Evolutionary conservation across 2,888 invertebrate species (phyloP).

Genomic region (Pycnomerus fuliginosus): DNA sequence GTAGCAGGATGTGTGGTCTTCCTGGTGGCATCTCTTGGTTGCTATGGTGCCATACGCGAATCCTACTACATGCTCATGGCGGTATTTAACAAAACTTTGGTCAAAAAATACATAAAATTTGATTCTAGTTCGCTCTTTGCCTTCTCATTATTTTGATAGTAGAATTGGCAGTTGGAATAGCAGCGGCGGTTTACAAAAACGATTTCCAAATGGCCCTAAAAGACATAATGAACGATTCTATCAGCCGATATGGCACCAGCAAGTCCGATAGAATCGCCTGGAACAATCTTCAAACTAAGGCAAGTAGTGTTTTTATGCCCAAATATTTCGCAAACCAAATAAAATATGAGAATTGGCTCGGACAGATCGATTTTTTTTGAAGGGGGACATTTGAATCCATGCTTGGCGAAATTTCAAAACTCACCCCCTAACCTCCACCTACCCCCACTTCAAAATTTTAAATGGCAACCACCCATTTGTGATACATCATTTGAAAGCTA

Average conservation of each 20-base stretch:
- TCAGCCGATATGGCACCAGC: conserved; percentile 59
- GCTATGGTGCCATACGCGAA: conserved; percentile 88
- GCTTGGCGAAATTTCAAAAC: too few relatives aligned
- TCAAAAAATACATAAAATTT: not conserved
- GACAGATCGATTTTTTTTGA: too few relatives aligned
- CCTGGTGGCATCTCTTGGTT: conserved; percentile 85
- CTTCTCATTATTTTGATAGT: conserved; percentile 78
- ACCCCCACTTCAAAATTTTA: too few relatives aligned
- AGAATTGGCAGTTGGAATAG: conserved; percentile 84
- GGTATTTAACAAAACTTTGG: too few relatives aligned
- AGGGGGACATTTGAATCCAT: too few relatives aligned
- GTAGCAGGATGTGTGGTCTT: conserved; percentile 83
- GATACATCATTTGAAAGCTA: too few relatives aligned
- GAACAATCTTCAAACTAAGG: conserved; percentile 74
- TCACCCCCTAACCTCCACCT: too few relatives aligned
- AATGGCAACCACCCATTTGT: too few relatives aligned
- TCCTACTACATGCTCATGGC: conserved; percentile 84
- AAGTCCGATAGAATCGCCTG: conserved; percentile 67
- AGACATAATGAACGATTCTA: conserved; percentile 64
- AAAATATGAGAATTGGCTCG: too few relatives aligned
- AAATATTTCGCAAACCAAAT: too few relatives aligned
- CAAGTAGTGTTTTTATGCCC: conserved; percentile 27
- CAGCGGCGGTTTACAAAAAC: conserved; percentile 75
- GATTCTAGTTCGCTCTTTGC: conserved; percentile 72
- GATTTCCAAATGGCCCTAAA: conserved; percentile 70